Conservation (phyloP, 2,797 vertebrate species). For the Esox lucius region DNA sequence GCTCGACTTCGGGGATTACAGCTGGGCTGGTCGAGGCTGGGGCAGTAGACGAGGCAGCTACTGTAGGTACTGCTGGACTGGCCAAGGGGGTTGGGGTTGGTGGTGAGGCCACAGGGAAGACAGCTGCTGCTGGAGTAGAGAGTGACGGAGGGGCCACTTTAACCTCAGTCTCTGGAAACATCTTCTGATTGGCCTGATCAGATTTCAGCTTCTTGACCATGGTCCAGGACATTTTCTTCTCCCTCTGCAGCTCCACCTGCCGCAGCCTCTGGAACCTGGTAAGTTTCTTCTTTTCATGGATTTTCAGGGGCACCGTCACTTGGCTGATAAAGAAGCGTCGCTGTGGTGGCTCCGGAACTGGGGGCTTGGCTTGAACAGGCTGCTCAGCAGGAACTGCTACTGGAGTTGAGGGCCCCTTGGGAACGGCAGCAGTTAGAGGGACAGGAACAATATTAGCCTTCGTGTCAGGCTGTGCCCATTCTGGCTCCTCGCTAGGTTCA, state of each 20-base stretch:
- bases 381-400: constrained; percentile 51
- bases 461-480: constrained; percentile 50
- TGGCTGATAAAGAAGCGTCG: constrained; percentile 94
- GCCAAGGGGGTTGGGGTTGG: constrained; percentile 29
- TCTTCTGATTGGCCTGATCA: constrained; percentile 83
- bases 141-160: constrained; percentile 43
- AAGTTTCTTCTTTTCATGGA: constrained; percentile 87
- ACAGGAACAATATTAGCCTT: constrained; percentile 46
- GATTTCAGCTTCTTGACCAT: constrained; percentile 93
- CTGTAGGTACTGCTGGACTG: constrained; percentile 33
- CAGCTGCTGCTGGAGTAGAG: constrained; percentile 30
- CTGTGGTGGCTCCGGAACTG: constrained; percentile 65
- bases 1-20: constrained; percentile 8
- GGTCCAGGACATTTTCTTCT: constrained; percentile 87
- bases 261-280: constrained; percentile 76
- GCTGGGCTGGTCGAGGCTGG: constrained; percentile 42
- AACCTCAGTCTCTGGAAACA: constrained; percentile 69
- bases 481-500: constrained; percentile 52
- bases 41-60: constrained; percentile 25
- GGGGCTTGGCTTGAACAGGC: constrained; percentile 38
- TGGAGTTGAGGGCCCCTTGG: constrained; percentile 41
- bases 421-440: constrained; percentile 49
- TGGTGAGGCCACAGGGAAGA: constrained; percentile 19
- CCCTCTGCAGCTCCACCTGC: constrained; percentile 81
- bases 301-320: constrained; percentile 86